Evolutionary conservation across 2,888 invertebrate species (phyloP).

Genomic region (Zonitis immaculata): DNA sequence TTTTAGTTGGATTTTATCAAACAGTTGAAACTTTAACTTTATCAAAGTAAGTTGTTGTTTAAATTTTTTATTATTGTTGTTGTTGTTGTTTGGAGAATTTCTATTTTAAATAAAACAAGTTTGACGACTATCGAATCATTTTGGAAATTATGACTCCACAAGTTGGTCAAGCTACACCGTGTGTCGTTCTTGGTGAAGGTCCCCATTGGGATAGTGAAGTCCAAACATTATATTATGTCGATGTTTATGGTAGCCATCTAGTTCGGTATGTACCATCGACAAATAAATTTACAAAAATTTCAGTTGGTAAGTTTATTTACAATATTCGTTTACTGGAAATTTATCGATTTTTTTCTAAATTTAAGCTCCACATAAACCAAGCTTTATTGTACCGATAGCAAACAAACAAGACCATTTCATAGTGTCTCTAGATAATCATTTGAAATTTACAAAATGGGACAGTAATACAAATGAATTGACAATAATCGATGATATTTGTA

Average conservation of each 20-base stretch:
- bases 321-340: too few relatives aligned
- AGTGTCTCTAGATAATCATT: constrained; percentile 56
- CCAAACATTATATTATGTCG: constrained; percentile 63
- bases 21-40: background rate
- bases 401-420: constrained; percentile 58
- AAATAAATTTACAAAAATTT: constrained; percentile 15
- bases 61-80: background rate
- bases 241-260: constrained; percentile 47
- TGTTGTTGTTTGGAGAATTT: background rate
- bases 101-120: too few relatives aligned
- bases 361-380: constrained; percentile 35
- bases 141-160: constrained; percentile 5
- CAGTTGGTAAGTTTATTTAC: constrained; percentile 14
- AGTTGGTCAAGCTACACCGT: constrained; percentile 41
- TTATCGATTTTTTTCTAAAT: too few relatives aligned
- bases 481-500: constrained; percentile 50
- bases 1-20: too few relatives aligned
- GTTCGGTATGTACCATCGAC: constrained; percentile 25
- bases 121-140: too few relatives aligned
- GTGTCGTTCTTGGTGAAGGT: constrained; percentile 62
- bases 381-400: constrained; percentile 61
- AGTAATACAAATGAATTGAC: constrained; percentile 52
- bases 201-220: constrained; percentile 65
- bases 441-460: constrained; percentile 62
- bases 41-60: background rate